These are phyloP conservation scores for Protobothrops mucrosquamatus DNA, from an alignment of 2,113 vertebrate genomes.

Conservation along the genomic window DNA sequence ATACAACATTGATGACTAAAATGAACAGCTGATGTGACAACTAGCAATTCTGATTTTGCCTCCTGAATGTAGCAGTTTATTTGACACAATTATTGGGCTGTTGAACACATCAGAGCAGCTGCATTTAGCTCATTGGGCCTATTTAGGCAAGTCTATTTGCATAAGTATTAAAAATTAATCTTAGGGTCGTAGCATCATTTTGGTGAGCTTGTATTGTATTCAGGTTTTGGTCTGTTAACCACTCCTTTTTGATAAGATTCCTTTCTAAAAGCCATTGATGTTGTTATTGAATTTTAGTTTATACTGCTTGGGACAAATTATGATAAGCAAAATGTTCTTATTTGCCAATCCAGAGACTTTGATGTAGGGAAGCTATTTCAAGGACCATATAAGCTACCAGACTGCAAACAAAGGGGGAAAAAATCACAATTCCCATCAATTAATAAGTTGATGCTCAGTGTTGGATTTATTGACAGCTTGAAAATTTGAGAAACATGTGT, in stretches of 20 bases:
- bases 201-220: constrained; percentile 11
- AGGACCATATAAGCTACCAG: neutral
- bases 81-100: neutral
- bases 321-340: constrained; percentile 50
- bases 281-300: constrained; percentile 34
- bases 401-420: neutral
- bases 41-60: neutral
- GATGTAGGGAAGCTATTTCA: neutral
- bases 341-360: constrained; percentile 37
- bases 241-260: constrained; percentile 32
- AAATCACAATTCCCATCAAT: neutral
- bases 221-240: constrained; percentile 12
- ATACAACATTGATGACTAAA: neutral
- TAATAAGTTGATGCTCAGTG: neutral
- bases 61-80: neutral
- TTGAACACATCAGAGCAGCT: neutral
- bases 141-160: neutral
- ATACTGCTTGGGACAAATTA: constrained; percentile 45
- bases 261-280: constrained; percentile 48
- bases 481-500: constrained; percentile 11
- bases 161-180: neutral
- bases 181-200: constrained; percentile 11
- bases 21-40: neutral
- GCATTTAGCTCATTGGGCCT: neutral
- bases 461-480: neutral